Conservation (phyloP, 2,113 vertebrate species). For the Saccopteryx leptura region DNA sequence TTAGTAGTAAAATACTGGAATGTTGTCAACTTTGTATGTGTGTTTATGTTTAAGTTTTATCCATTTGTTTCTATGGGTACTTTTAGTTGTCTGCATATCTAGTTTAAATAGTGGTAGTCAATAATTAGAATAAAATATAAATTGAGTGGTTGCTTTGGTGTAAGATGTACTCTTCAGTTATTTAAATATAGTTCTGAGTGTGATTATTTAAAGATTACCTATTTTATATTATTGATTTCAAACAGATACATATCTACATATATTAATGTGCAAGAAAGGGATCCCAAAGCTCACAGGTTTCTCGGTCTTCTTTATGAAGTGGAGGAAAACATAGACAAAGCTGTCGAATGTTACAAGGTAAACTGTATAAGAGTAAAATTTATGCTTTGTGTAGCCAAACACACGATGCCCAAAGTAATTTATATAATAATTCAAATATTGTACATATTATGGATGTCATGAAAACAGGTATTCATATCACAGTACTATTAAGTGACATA, state of each 20-base stretch:
- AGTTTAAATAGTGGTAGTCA: slow-evolving; percentile 33
- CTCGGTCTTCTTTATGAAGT: slow-evolving; percentile 96
- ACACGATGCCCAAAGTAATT: not conserved
- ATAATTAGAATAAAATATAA: slow-evolving; percentile 27
- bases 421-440: slow-evolving; percentile 1
- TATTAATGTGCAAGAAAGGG: slow-evolving; percentile 95
- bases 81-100: slow-evolving; percentile 35
- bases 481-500: not conserved
- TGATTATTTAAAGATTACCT: slow-evolving; percentile 45
- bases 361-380: slow-evolving; percentile 51
- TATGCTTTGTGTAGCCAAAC: not conserved
- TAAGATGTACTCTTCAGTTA: slow-evolving; percentile 18
- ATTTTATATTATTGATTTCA: slow-evolving; percentile 57
- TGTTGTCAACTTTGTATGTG: not conserved
- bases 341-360: slow-evolving; percentile 98
- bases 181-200: slow-evolving; percentile 42
- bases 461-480: not conserved
- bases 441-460: slow-evolving; percentile 15
- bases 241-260: slow-evolving; percentile 95
- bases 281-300: slow-evolving; percentile 98
- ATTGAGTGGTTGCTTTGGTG: slow-evolving; percentile 38
- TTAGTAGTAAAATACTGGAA: slow-evolving; percentile 43
- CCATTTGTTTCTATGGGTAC: not conserved
- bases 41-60: not conserved
- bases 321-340: slow-evolving; percentile 95